These are phyloP conservation scores for Brachystomella parvula DNA, from an alignment of 1,140 invertebrate species.

Conservation along the genomic window DNA sequence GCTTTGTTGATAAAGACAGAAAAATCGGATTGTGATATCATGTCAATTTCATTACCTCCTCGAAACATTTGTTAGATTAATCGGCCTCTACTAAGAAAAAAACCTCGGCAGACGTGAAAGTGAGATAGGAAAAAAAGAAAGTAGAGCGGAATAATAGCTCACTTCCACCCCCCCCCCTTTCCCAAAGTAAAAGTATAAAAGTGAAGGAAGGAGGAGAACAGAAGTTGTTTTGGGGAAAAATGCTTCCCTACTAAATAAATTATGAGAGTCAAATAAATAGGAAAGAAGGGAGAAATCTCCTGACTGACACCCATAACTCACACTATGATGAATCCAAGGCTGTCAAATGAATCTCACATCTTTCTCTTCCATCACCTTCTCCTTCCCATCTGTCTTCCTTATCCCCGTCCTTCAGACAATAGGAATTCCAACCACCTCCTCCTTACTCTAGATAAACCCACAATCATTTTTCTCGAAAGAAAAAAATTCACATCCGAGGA, in stretches of 20 bases:
- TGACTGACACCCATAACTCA: constrained; percentile 32
- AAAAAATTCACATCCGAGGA: no score
- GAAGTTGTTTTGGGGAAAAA: no score
- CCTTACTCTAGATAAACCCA: no score
- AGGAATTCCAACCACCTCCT: not conserved
- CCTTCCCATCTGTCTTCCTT: constrained; percentile 7
- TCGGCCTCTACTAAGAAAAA: not conserved
- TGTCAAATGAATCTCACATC: constrained; percentile 23
- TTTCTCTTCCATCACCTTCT: constrained; percentile 17
- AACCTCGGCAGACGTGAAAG: not conserved
- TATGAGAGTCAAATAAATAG: constrained; percentile 23
- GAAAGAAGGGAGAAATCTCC: constrained; percentile 15
- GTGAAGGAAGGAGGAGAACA: not conserved
- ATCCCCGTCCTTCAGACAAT: not conserved
- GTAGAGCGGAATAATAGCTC: not conserved
- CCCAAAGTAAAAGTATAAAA: no score
- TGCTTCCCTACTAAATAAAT: constrained; percentile 28
- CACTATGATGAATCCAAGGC: constrained; percentile 21
- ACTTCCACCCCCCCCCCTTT: not conserved
- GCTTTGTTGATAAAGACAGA: not conserved
- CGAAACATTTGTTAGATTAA: constrained; percentile 25
- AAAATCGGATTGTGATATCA: not conserved
- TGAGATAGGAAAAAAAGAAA: not conserved
- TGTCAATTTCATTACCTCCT: constrained; percentile 11
- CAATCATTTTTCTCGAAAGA: no score